Conservation (phyloP, 2,888 invertebrate genomes). For the Rhimphoctona megacephalus region DNA sequence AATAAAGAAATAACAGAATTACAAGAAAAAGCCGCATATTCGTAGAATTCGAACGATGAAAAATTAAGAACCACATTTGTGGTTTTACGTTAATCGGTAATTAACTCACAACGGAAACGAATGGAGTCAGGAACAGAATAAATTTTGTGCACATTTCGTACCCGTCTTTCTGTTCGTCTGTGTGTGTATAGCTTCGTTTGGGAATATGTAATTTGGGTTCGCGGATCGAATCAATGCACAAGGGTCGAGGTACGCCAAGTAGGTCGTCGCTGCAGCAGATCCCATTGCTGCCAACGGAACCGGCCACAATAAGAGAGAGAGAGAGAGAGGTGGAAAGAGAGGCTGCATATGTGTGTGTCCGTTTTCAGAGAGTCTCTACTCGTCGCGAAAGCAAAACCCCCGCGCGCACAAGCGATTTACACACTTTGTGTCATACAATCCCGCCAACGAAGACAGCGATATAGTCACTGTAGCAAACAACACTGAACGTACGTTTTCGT, state of each 20-base stretch:
- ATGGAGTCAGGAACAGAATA: neutral
- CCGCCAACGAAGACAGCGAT: conserved; percentile 44
- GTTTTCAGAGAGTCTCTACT: neutral
- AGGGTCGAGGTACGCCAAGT: conserved; percentile 84
- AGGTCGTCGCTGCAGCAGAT: conserved; percentile 81
- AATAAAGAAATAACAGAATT: neutral
- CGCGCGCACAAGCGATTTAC: conserved; percentile 53
- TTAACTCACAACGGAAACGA: neutral
- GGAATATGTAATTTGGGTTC: conserved; percentile 78
- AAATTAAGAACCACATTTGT: neutral
- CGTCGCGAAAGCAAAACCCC: conserved; percentile 48
- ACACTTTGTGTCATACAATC: conserved; percentile 47
- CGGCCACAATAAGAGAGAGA: conserved; percentile 49
- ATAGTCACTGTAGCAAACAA: conserved; percentile 3
- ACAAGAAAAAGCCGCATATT: neutral
- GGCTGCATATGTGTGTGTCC: conserved; percentile 32
- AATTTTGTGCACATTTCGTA: neutral
- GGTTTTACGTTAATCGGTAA: neutral
- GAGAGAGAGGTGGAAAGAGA: conserved; percentile 18
- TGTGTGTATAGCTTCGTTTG: conserved; percentile 21
- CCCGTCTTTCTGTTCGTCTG: neutral
- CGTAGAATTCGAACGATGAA: neutral
- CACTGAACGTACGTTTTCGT: neutral
- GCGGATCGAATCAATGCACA: conserved; percentile 81
- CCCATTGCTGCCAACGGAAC: conserved; percentile 82